A percentile compares a stretch with the other conserved stretches of the same genome.
Evolutionary conservation across 2,888 invertebrate genomes (phyloP).

Genomic region (Camptogramma bilineatum): DNA sequence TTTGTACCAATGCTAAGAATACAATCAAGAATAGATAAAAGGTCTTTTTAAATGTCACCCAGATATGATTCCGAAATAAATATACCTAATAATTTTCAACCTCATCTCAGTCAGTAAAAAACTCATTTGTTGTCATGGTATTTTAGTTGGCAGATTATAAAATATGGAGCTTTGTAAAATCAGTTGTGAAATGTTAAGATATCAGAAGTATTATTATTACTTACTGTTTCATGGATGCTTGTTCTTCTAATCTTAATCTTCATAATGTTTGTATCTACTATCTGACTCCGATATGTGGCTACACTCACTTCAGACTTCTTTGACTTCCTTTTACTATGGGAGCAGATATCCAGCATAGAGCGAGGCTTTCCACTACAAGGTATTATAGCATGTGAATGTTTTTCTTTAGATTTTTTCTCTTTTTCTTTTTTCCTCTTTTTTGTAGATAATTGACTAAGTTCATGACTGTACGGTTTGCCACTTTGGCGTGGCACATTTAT

Average conservation of each 20-base stretch:
- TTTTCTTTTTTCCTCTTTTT: slow-evolving; percentile 79
- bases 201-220: slow-evolving; percentile 46
- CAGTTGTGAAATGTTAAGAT: slow-evolving; percentile 28
- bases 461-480: slow-evolving; percentile 84
- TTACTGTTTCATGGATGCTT: slow-evolving; percentile 74
- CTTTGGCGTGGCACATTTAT: slow-evolving; percentile 73
- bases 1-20: too few relatives aligned
- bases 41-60: too few relatives aligned
- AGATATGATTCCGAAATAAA: too few relatives aligned
- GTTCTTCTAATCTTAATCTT: slow-evolving; percentile 90
- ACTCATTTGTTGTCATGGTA: background rate
- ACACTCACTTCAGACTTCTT: slow-evolving; percentile 66
- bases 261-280: slow-evolving; percentile 88
- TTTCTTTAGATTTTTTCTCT: slow-evolving; percentile 73
- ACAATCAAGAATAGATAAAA: too few relatives aligned
- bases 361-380: slow-evolving; percentile 83
- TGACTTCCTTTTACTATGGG: slow-evolving; percentile 80
- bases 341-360: slow-evolving; percentile 81
- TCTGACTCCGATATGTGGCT: slow-evolving; percentile 86
- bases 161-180: slow-evolving; percentile 6
- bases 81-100: too few relatives aligned
- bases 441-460: slow-evolving; percentile 85
- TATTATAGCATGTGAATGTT: slow-evolving; percentile 71
- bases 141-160: background rate
- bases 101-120: too few relatives aligned